A percentile compares a stretch with the other conserved stretches of the same genome.
Conservation (phyloP, 2,797 vertebrate genomes). For the Apogon talboti region DNA sequence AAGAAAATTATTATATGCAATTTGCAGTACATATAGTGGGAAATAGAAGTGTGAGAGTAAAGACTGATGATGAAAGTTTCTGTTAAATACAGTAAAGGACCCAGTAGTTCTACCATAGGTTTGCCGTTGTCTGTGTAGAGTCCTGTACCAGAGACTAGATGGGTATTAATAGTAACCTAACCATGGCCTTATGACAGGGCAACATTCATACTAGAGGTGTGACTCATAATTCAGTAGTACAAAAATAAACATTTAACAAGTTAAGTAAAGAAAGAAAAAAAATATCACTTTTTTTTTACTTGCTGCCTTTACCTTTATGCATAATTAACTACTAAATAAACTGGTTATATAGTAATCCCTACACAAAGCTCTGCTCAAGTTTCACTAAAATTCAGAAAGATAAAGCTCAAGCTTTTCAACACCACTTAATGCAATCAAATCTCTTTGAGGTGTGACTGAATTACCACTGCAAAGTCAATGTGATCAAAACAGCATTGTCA, state of each 20-base stretch:
- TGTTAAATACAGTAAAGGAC: slow-evolving; percentile 38
- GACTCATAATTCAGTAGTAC: slow-evolving; percentile 62
- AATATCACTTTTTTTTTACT: not conserved
- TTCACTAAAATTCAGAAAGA: not conserved
- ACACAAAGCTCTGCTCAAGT: not conserved
- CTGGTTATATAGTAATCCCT: slow-evolving; percentile 1
- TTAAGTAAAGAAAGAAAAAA: slow-evolving; percentile 7
- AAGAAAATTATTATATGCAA: not conserved
- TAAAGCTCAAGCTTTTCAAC: not conserved
- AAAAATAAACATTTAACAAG: slow-evolving; percentile 60
- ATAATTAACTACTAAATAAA: not conserved
- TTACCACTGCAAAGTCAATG: slow-evolving; percentile 6
- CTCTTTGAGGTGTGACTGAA: not conserved
- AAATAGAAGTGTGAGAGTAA: not conserved
- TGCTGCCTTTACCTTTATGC: not conserved
- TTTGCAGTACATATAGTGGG: too few relatives aligned
- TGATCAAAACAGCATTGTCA: slow-evolving; percentile 11
- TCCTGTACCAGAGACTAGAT: slow-evolving; percentile 52
- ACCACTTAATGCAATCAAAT: not conserved
- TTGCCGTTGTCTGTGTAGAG: slow-evolving; percentile 47
- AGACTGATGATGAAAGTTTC: slow-evolving; percentile 12
- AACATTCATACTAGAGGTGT: slow-evolving; percentile 71
- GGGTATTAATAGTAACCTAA: slow-evolving; percentile 76
- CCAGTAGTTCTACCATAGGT: not conserved
- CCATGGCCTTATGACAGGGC: slow-evolving; percentile 71